Conservation (phyloP, 2,113 vertebrate genomes). For the Phocoena phocoena region DNA sequence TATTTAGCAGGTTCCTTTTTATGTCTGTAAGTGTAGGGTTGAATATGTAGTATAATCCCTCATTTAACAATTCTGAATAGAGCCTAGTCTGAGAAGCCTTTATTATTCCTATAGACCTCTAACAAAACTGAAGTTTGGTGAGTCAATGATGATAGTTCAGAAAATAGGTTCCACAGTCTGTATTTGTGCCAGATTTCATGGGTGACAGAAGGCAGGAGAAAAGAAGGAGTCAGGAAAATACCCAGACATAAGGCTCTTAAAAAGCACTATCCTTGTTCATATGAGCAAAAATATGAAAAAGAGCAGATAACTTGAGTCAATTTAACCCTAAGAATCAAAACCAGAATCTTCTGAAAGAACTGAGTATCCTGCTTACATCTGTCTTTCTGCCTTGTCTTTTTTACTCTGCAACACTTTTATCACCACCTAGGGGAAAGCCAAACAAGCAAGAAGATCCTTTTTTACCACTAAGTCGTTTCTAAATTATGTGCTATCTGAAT, state of each 20-base stretch:
- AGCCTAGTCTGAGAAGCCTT: not conserved
- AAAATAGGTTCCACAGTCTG: not conserved
- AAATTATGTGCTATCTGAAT: constrained; percentile 70
- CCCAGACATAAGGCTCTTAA: not conserved
- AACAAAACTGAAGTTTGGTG: not conserved
- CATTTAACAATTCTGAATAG: not conserved
- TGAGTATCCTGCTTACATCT: constrained; percentile 34
- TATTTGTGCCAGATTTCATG: not conserved
- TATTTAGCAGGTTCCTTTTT: constrained; percentile 27
- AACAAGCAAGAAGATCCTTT: constrained; percentile 67
- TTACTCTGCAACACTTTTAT: constrained; percentile 59
- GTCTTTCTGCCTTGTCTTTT: constrained; percentile 55
- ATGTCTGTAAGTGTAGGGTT: not conserved
- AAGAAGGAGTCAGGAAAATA: not conserved
- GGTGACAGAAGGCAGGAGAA: rapidly evolving
- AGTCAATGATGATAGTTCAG: not conserved
- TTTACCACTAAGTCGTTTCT: constrained; percentile 55
- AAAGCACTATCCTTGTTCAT: not conserved
- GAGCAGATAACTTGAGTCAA: not conserved
- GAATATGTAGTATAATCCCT: not conserved
- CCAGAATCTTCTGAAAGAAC: constrained; percentile 8
- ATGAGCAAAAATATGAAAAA: not conserved
- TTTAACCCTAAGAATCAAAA: constrained; percentile 28
- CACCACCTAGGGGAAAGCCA: constrained; percentile 67
- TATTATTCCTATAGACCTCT: not conserved